Base-by-base conservation (phyloP, 2,797 vertebrate genomes). In the Bradypodion pumilum region DNA sequence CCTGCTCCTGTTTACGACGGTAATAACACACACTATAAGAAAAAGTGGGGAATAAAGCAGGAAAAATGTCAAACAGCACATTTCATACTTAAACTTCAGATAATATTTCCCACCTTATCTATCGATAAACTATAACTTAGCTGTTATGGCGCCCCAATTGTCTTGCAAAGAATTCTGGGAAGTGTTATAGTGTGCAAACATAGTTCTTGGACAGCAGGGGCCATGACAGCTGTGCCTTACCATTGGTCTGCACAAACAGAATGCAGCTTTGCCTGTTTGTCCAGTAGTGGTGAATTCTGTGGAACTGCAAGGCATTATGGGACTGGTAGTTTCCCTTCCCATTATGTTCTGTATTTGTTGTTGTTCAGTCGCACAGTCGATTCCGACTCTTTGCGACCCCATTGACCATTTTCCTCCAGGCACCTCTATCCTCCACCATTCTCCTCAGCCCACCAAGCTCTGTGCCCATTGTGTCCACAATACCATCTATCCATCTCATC, bases 1-100 rank as follows among this genome's bases (percentile, higher is more conserved):
- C 77, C 23, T 80, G 1, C 25, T 42, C 46, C 4, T 23, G 40
- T 23, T 70, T 68, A 25, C 1, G 52, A 32, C 73, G 73, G 76
- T 81, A 85, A 76, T 81, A 85, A 52, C 4, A 70, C 8, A 81
- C 13, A 7, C 79, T 81, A 25, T 46, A 77, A 70, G 5, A 76
- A 5, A 63, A 37, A 16, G n/a, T n/a, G 5, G 1, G 29, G 37
- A 56, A 49, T 23, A 40, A 56, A 44, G 49, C 10, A 23, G 59
- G 13, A 29, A 13, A 32, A 66, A 10, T 9, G 4, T 19, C 42
- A 19, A 70, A 1, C 29, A 42, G 25, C 27, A 74, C 56, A 9
- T 73, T 73, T 52, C 23, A 40, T 27, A 40, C 46, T 49, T 12
- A 21, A 84, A 52, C n/a, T 70, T 29, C n/a, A 69, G 56, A 32